A percentile compares a stretch with the other conserved stretches of the same genome.
Evolutionary conservation across 2,888 invertebrate genomes (phyloP).

Genomic region (Papilio gigon): DNA sequence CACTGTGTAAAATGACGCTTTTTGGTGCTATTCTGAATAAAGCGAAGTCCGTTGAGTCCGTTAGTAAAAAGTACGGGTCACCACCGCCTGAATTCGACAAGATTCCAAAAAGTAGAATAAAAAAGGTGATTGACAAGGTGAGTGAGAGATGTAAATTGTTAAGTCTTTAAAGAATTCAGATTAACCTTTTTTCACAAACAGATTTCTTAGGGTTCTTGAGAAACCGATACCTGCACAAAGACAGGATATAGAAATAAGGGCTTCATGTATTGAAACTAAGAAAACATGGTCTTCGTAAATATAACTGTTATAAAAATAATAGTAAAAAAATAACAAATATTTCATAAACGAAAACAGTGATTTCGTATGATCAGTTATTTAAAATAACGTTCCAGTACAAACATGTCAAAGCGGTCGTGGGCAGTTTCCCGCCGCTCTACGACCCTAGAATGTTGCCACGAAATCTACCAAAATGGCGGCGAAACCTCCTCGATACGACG

Average conservation of each 20-base stretch:
- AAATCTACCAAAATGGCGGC: conserved; percentile 46
- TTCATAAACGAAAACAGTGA: too few relatives aligned
- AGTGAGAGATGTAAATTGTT: neutral
- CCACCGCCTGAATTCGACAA: conserved; percentile 63
- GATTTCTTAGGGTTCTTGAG: too few relatives aligned
- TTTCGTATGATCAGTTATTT: too few relatives aligned
- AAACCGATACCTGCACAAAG: too few relatives aligned
- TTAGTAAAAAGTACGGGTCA: conserved; percentile 53
- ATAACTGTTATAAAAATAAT: too few relatives aligned
- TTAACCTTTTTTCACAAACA: too few relatives aligned
- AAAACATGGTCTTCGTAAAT: too few relatives aligned
- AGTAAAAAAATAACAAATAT: too few relatives aligned
- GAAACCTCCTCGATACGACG: conserved; percentile 36
- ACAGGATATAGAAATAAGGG: too few relatives aligned
- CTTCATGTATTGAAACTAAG: too few relatives aligned
- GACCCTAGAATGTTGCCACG: conserved; percentile 39
- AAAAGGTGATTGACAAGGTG: conserved; percentile 39
- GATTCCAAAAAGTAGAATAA: conserved; percentile 38
- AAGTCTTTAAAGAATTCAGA: too few relatives aligned
- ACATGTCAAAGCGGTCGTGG: conserved; percentile 54
- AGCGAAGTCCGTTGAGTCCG: conserved; percentile 52
- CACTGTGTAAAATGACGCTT: conserved; percentile 55
- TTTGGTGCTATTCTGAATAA: conserved; percentile 58
- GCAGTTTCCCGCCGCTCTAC: conserved; percentile 54
- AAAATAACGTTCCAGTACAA: conserved; percentile 48